Percentiles rank a stretch among this genome's conserved stretches.
phyloP scores from a whole-genome alignment of 1,140 invertebrate species.

The Diuraphis noxia region DNA sequence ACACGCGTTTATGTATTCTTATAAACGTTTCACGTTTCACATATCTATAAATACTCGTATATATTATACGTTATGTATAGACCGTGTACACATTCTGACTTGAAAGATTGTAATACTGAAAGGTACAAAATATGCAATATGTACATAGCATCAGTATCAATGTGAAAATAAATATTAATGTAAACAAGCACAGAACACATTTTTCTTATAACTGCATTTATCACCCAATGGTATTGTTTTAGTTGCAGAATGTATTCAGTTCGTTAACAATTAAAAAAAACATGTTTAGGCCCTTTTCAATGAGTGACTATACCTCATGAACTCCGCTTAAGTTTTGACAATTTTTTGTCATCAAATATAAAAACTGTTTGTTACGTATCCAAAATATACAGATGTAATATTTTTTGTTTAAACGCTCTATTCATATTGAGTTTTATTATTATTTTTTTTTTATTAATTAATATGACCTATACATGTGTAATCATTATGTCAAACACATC shows the following conservation, averaged over 20 bases:
- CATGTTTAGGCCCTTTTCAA: not conserved
- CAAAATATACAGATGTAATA: not conserved
- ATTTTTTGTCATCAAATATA: not conserved
- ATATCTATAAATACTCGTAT: not conserved
- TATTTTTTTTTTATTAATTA: not conserved
- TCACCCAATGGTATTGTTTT: not conserved
- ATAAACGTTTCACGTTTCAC: not conserved
- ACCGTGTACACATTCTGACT: not conserved
- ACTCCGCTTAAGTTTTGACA: not conserved
- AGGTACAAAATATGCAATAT: too few relatives aligned
- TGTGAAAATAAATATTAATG: not conserved
- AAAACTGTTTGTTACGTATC: not conserved
- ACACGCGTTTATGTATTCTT: not conserved
- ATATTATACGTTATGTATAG: not conserved
- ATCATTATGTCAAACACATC: not conserved
- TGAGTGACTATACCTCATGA: not conserved
- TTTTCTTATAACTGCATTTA: not conserved
- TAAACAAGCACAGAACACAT: not conserved
- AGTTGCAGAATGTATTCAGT: not conserved
- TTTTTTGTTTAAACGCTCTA: not conserved
- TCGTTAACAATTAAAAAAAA: not conserved
- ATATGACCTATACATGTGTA: not conserved
- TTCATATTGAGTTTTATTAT: not conserved
- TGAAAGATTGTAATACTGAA: not conserved
- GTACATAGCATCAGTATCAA: not conserved